These are phyloP conservation scores for Danio rerio DNA, from an alignment of 2,113 vertebrate species.

Conservation along the genomic window GRCz12tu NC_133194.1:16046501-16047000, in stretches of 20 bases:
- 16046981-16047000: too few relatives aligned
- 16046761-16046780: constrained; percentile 1
- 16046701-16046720: not conserved
- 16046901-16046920: not conserved
- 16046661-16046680: not conserved
- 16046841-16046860: not conserved
- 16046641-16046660: not conserved
- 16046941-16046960: not conserved
- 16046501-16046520: not conserved
- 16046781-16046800: not conserved
- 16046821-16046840: not conserved
- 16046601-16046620: not conserved
- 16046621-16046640: not conserved
- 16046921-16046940: not conserved
- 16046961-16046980: not conserved
- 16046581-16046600: not conserved
- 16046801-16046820: not conserved
- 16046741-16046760: not conserved
- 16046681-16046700: not conserved
- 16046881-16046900: not conserved
- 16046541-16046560: too few relatives aligned
- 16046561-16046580: too few relatives aligned
- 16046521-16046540: not conserved
- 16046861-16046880: not conserved
- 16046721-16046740: not conserved